phyloP scores from a whole-genome alignment of 2,888 invertebrate genomes.

The Andrena dorsata region DNA sequence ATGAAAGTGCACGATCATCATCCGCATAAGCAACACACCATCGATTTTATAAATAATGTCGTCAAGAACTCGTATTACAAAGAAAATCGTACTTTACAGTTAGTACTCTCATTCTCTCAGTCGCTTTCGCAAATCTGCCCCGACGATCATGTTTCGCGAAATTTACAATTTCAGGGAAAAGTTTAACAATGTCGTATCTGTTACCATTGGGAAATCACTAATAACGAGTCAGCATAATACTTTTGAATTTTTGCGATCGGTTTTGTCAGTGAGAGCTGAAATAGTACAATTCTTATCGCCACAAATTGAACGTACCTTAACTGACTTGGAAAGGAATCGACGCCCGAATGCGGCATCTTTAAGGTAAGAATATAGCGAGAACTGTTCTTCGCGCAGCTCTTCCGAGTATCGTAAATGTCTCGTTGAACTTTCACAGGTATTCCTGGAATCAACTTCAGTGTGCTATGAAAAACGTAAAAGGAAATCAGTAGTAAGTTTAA shows the following conservation, averaged over 20 bases:
- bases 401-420: conserved; percentile 6
- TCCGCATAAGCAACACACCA: conserved; percentile 79
- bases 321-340: conserved; percentile 74
- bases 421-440: conserved; percentile 60
- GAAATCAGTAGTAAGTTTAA: conserved; percentile 57
- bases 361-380: conserved; percentile 71
- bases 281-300: conserved; percentile 70
- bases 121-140: conserved; percentile 10
- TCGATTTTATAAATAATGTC: conserved; percentile 76
- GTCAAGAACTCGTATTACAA: conserved; percentile 75
- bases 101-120: conserved; percentile 23
- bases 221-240: conserved; percentile 69
- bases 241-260: conserved; percentile 78
- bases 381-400: conserved; percentile 7
- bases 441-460: conserved; percentile 62
- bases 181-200: conserved; percentile 68
- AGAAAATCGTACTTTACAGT: conserved; percentile 74
- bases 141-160: conserved; percentile 19
- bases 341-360: conserved; percentile 76
- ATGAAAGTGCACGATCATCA: conserved; percentile 81
- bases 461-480: conserved; percentile 45
- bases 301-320: conserved; percentile 73
- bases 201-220: conserved; percentile 71
- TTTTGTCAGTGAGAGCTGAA: conserved; percentile 64
- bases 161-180: conserved; percentile 73